phyloP scores from a whole-genome alignment of 2,797 vertebrate species.

The Acanthurus leucopareius region DNA sequence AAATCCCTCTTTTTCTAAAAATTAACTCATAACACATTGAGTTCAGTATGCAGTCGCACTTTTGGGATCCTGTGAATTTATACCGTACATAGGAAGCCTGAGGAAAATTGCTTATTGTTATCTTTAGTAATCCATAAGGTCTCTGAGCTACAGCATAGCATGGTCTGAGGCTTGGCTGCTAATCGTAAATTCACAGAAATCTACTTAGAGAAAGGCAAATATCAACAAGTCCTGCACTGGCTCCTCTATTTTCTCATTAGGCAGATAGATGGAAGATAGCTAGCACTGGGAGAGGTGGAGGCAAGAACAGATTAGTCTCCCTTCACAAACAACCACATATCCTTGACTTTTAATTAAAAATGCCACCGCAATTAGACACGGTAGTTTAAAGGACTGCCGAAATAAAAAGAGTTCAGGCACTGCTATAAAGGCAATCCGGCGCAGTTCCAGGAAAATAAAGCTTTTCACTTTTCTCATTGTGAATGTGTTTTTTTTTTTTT shows the following conservation, averaged over 20 bases:
- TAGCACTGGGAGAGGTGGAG: slow-evolving; percentile 75
- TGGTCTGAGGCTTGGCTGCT: slow-evolving; percentile 70
- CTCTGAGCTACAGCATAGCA: slow-evolving; percentile 62
- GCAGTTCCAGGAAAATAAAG: slow-evolving; percentile 85
- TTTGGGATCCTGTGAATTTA: slow-evolving; percentile 24
- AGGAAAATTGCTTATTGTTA: slow-evolving; percentile 72
- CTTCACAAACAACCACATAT: slow-evolving; percentile 88
- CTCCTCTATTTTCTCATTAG: slow-evolving; percentile 87
- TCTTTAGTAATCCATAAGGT: slow-evolving; percentile 79
- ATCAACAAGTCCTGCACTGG: slow-evolving; percentile 85
- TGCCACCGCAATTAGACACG: slow-evolving; percentile 89
- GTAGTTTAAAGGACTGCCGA: slow-evolving; percentile 85
- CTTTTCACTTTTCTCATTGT: slow-evolving; percentile 82
- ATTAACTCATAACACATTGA: slow-evolving; percentile 15
- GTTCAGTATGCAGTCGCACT: slow-evolving; percentile 39
- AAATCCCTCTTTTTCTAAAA: slow-evolving; percentile 16
- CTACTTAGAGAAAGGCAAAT: slow-evolving; percentile 83
- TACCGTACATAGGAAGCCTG: slow-evolving; percentile 23
- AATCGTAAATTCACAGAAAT: slow-evolving; percentile 82
- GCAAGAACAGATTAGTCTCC: slow-evolving; percentile 86
- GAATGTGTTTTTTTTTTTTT: slow-evolving; percentile 63
- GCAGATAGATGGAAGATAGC: slow-evolving; percentile 87
- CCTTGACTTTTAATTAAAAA: slow-evolving; percentile 91
- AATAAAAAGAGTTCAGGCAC: slow-evolving; percentile 84
- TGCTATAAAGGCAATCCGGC: slow-evolving; percentile 84